Percentiles rank a stretch among this genome's conserved stretches.
Conservation (phyloP, 2,888 invertebrate genomes). For the Scelioninae gen. 2 region DNA sequence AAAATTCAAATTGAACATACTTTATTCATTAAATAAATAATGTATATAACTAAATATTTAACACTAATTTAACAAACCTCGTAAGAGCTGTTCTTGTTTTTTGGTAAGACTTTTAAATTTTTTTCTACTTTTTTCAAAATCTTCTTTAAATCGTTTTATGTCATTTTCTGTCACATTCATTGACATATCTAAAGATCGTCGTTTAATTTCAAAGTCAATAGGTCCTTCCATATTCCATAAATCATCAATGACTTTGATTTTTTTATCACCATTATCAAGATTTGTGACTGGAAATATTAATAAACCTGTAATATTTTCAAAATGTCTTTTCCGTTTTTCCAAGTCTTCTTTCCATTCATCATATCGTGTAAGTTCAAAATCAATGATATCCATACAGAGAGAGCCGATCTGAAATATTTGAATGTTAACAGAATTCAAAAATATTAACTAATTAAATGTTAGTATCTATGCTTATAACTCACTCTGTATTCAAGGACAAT, state of each 20-base stretch:
- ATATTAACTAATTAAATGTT: conserved; percentile 16
- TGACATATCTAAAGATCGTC: conserved; percentile 66
- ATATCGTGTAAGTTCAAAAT: conserved; percentile 94
- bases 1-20: conserved; percentile 59
- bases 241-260: conserved; percentile 70
- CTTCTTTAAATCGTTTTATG: conserved; percentile 78
- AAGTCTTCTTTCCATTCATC: conserved; percentile 92
- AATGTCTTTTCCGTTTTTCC: conserved; percentile 77
- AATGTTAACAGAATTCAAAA: no score
- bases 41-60: conserved; percentile 8
- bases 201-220: conserved; percentile 71
- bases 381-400: conserved; percentile 96
- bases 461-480: no score
- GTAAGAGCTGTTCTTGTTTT: conserved; percentile 94
- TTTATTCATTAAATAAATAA: conserved; percentile 13
- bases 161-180: conserved; percentile 67
- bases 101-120: conserved; percentile 88
- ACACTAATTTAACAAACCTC: conserved; percentile 75
- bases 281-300: conserved; percentile 68
- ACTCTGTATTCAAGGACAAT: conserved; percentile 96
- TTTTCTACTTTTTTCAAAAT: conserved; percentile 86
- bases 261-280: conserved; percentile 69
- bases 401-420: conserved; percentile 93
- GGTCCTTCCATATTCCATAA: conserved; percentile 72
- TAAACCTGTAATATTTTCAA: conserved; percentile 74